Evolutionary conservation across 2,888 invertebrate species (phyloP).

Genomic region (Thera obeliscata): DNA sequence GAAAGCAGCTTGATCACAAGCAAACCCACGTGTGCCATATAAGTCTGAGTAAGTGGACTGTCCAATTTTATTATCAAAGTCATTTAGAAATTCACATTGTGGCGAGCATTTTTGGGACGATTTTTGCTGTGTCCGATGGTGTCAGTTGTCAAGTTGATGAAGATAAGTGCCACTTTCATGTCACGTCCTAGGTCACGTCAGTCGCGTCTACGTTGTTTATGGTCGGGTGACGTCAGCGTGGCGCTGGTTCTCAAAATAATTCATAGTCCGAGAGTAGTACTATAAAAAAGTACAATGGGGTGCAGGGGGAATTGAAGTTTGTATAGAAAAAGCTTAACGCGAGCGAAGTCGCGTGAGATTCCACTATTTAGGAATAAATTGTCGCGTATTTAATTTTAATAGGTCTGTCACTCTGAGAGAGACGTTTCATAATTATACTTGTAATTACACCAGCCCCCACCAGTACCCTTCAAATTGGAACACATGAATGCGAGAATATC

Average conservation of each 20-base stretch:
- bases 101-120: slow-evolving; percentile 4
- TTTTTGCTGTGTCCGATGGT: background rate
- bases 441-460: too few relatives aligned
- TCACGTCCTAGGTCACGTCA: background rate
- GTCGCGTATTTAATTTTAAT: too few relatives aligned
- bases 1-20: slow-evolving; percentile 58
- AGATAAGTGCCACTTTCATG: slow-evolving; percentile 6
- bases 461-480: too few relatives aligned
- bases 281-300: too few relatives aligned
- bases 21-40: slow-evolving; percentile 62
- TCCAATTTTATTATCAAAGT: slow-evolving; percentile 52
- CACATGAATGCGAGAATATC: too few relatives aligned
- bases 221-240: slow-evolving; percentile 8
- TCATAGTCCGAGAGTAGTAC: background rate
- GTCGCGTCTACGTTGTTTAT: slow-evolving; percentile 27
- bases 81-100: slow-evolving; percentile 39
- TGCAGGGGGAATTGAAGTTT: too few relatives aligned
- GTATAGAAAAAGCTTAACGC: too few relatives aligned
- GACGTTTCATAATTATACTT: too few relatives aligned
- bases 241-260: background rate
- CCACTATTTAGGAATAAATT: too few relatives aligned
- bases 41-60: slow-evolving; percentile 54
- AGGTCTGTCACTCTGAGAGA: too few relatives aligned
- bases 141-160: slow-evolving; percentile 30
- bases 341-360: too few relatives aligned